Evolutionary conservation across 2,797 vertebrate species (phyloP).

Genomic region (Lates japonicus): DNA sequence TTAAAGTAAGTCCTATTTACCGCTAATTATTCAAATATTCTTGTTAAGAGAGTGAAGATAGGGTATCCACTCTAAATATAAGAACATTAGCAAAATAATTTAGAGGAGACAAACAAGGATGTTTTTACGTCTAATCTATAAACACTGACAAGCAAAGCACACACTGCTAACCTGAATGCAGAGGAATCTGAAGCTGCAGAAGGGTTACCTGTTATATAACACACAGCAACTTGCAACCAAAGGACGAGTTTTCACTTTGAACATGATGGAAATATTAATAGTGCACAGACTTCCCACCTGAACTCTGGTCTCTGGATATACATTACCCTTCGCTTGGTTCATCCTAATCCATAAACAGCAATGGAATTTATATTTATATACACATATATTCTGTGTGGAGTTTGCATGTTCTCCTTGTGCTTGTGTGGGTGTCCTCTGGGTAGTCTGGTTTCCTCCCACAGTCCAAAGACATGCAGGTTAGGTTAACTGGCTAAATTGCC

Average conservation of each 20-base stretch:
- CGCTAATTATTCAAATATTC: constrained; percentile 54
- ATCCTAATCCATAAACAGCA: too few species aligned
- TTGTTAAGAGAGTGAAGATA: constrained; percentile 14
- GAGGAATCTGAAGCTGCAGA: constrained; percentile 47
- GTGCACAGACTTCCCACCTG: constrained; percentile 39
- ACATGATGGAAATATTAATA: constrained; percentile 62
- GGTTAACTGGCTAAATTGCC: too few species aligned
- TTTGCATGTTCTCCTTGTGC: too few species aligned
- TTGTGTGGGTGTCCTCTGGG: too few species aligned
- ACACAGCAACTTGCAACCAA: constrained; percentile 50
- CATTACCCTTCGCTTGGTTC: neutral
- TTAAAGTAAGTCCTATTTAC: constrained; percentile 29
- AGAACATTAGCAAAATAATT: constrained; percentile 16
- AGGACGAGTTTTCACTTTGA: constrained; percentile 57
- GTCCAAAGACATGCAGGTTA: too few species aligned
- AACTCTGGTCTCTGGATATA: constrained; percentile 8
- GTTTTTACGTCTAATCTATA: constrained; percentile 23
- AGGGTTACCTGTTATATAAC: constrained; percentile 57
- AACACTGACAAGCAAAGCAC: constrained; percentile 46
- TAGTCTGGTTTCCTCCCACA: too few species aligned
- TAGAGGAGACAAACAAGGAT: constrained; percentile 35
- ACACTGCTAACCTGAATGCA: constrained; percentile 51
- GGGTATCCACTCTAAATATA: constrained; percentile 1
- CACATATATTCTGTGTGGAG: too few species aligned
- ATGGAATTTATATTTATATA: too few species aligned